Evolutionary conservation across 2,797 vertebrate species (phyloP).

Genomic region (Dipus sagitta): DNA sequence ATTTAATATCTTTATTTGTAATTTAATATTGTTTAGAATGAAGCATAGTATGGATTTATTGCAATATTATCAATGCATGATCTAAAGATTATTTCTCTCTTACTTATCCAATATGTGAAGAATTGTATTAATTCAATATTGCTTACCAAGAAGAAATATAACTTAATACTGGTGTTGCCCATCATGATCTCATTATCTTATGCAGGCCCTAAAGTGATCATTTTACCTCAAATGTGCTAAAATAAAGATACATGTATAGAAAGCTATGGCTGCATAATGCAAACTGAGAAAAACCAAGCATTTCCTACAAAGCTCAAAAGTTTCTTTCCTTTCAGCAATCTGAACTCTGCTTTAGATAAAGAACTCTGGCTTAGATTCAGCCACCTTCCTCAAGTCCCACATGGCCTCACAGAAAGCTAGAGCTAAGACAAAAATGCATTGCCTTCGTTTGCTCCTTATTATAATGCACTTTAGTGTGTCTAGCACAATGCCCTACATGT

Average conservation of each 20-base stretch:
- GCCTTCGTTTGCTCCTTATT: no score
- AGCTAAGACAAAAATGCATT: background rate
- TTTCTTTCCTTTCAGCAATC: background rate
- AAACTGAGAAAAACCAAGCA: background rate
- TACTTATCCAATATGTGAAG: background rate
- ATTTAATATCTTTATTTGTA: background rate
- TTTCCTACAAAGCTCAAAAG: background rate
- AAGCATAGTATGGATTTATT: no score
- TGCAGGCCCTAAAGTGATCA: background rate
- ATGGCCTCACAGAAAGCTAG: background rate
- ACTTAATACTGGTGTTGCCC: background rate
- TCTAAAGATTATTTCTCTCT: background rate
- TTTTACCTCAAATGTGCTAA: background rate
- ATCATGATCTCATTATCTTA: background rate
- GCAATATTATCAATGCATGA: background rate
- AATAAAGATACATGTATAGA: background rate
- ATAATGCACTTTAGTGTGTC: no score
- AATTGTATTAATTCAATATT: background rate
- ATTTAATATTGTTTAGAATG: no score
- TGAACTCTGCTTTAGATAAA: background rate
- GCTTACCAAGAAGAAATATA: background rate
- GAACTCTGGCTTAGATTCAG: background rate
- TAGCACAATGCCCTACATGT: no score
- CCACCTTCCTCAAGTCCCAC: background rate
- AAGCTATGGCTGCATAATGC: background rate